Evolutionary conservation across 2,113 vertebrate genomes (phyloP), one percentile per base, ranked within the genome.

Genomic region (Alethe diademata): DNA sequence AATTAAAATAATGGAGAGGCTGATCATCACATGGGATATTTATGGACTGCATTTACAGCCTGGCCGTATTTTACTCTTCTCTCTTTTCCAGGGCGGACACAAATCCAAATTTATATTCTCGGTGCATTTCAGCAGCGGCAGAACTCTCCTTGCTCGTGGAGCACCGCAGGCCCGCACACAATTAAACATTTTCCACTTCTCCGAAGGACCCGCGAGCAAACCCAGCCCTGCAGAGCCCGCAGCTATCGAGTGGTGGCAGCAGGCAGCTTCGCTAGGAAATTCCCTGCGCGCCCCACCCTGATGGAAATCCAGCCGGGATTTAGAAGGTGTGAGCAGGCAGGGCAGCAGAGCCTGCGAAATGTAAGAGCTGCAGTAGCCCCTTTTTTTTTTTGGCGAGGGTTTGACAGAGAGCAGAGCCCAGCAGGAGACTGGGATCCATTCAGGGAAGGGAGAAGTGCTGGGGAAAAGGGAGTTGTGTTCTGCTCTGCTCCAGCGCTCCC

Each of bases 361-460:
- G 84, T 58, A 45, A 64, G 43, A 84, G 36, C 90, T 79, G 86
- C 86, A 81, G 94, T 22, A 81, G 64, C 54, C 36, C 48, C 56
- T 69, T 89, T 79, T 17, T 50, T 92, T 43, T 43, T 43, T 19
- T 43, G 85, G 51, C 50, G 38, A 93, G 94, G 78, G 3, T 73
- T 90, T 95, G 96, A 90, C 96, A 95, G 90, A 61, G 89, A 95
- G 96, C 95, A 95, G 95, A 88, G 89, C 90, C 26, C 48, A 51
- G 66, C 80, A 19, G 42, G 92, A 78, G 64, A 76, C 92, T 92
- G 96, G 81, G 93, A 92, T 86, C 89, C 87, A 62, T 79, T 92
- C 86, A 87, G 82, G 17, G 81, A 95, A 76, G 64, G 78, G 90
- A 94, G 88, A 88, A 84, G 80, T 53, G 92, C 53, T 45, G 93